Evolutionary conservation across 2,797 vertebrate species (phyloP).

Genomic region (Phalanger gymnotis): DNA sequence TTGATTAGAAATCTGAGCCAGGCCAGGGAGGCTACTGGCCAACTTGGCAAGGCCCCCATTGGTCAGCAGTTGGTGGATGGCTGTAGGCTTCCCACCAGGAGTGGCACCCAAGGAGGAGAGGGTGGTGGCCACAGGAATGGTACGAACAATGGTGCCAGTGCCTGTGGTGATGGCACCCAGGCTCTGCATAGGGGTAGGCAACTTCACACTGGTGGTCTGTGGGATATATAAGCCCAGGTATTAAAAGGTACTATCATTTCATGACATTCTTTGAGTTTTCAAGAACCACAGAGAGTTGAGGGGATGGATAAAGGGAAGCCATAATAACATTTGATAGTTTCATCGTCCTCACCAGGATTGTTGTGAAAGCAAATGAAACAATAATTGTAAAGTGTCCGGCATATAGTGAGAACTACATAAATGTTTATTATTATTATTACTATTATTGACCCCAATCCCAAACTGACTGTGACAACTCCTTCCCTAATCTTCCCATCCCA

Average conservation of each 20-base stretch:
- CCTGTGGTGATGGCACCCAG: constrained; percentile 87
- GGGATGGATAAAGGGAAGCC: background rate
- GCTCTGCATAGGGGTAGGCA: constrained; percentile 85
- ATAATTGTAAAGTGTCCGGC: background rate
- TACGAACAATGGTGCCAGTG: constrained; percentile 89
- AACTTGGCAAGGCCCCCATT: constrained; percentile 96
- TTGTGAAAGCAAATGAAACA: background rate
- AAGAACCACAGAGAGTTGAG: background rate
- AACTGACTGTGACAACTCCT: background rate
- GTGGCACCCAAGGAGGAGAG: constrained; percentile 85
- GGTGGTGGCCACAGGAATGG: constrained; percentile 92
- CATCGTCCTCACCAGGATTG: background rate
- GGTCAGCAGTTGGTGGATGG: constrained; percentile 96
- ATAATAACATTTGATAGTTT: background rate
- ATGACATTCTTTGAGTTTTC: background rate
- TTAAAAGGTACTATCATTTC: constrained; percentile 38
- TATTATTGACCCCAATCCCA: constrained; percentile 28
- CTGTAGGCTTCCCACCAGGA: constrained; percentile 90
- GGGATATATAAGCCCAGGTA: constrained; percentile 57
- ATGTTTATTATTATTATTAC: background rate
- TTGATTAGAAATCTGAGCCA: constrained; percentile 96
- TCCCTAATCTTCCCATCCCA: background rate
- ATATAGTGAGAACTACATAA: background rate
- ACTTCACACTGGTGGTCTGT: constrained; percentile 88
- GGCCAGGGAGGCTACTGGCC: constrained; percentile 94